These are phyloP conservation scores for Fragum whitleyi DNA, from an alignment of 2,888 invertebrate genomes.

Conservation along the genomic window DNA sequence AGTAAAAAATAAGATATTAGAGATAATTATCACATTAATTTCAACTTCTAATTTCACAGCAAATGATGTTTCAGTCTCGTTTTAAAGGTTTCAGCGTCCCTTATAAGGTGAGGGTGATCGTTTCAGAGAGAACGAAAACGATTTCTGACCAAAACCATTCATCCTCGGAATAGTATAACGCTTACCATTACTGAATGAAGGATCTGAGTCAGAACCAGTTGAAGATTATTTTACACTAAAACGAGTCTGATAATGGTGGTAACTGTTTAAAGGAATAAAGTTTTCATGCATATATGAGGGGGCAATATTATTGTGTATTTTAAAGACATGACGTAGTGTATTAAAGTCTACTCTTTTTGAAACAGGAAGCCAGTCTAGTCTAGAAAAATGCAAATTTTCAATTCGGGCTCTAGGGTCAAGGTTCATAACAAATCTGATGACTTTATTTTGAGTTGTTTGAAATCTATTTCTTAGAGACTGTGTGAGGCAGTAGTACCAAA, in stretches of 20 bases:
- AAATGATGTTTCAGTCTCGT: too few species aligned
- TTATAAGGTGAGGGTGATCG: neutral
- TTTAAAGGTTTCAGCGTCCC: neutral
- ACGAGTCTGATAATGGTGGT: too few species aligned
- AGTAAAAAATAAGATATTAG: too few species aligned
- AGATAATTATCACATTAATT: too few species aligned
- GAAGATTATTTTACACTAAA: too few species aligned
- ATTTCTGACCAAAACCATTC: slow-evolving; percentile 4
- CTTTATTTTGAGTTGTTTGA: slow-evolving; percentile 12
- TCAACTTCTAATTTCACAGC: too few species aligned
- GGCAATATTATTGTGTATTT: slow-evolving; percentile 1
- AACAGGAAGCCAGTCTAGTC: slow-evolving; percentile 6
- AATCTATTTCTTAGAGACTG: slow-evolving; percentile 6
- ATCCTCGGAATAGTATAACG: neutral
- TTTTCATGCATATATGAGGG: neutral
- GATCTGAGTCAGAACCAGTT: too few species aligned
- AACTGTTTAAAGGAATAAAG: neutral
- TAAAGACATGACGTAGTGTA: neutral
- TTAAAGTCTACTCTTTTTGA: slow-evolving; percentile 22
- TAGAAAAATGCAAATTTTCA: neutral
- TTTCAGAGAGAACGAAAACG: neutral
- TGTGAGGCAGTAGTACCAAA: slow-evolving; percentile 4
- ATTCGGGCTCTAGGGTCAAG: slow-evolving; percentile 11
- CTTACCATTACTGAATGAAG: neutral
- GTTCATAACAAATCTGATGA: slow-evolving; percentile 12